Conservation (phyloP, 2,888 invertebrate species). For the Microplitis manilae region DNA sequence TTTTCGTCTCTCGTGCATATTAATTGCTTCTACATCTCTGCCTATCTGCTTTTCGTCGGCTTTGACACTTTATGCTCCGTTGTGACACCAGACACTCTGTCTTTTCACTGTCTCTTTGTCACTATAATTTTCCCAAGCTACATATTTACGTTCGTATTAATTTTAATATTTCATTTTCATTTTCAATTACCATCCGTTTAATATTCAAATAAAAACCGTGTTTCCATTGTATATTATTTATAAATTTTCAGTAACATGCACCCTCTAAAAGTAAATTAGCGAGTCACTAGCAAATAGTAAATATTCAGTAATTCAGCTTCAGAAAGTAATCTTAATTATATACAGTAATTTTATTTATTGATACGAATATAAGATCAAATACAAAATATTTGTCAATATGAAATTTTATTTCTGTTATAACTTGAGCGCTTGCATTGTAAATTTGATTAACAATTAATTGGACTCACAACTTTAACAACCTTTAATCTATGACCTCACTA, state of each 20-base stretch:
- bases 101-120: not conserved
- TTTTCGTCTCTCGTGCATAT: constrained; percentile 60
- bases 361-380: too few species aligned
- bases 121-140: not conserved
- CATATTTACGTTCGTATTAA: not conserved
- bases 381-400: too few species aligned
- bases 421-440: not conserved
- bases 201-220: too few species aligned
- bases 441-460: not conserved
- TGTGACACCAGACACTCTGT: not conserved
- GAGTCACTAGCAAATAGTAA: too few species aligned
- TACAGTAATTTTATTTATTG: too few species aligned
- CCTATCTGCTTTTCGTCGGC: not conserved
- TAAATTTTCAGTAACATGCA: too few species aligned
- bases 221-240: too few species aligned
- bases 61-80: constrained; percentile 22
- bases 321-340: too few species aligned
- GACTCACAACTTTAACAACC: not conserved
- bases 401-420: not conserved
- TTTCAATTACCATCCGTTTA: not conserved
- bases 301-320: too few species aligned
- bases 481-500: not conserved
- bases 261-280: too few species aligned
- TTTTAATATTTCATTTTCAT: not conserved
- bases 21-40: constrained; percentile 54